Evolutionary conservation across 2,888 invertebrate species (phyloP).

Genomic region (Agonopterix arenella): DNA sequence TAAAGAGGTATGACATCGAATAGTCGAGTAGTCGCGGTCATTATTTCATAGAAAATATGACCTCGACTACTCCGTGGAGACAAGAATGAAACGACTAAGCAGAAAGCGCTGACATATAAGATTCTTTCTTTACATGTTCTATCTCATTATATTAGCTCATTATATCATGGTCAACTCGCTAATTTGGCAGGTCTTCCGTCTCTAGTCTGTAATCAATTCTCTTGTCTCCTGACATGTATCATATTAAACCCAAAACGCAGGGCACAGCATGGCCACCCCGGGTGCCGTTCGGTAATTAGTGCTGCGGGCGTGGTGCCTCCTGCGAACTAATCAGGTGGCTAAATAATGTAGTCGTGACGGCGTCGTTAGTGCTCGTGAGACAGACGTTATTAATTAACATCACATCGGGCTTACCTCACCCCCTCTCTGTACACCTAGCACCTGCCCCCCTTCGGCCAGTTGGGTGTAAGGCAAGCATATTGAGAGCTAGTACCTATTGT

Average conservation of each 20-base stretch:
- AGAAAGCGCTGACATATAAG: too few relatives aligned
- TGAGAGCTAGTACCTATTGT: not conserved
- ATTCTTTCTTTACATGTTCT: too few relatives aligned
- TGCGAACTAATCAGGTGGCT: constrained; percentile 73
- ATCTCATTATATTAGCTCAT: too few relatives aligned
- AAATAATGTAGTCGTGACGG: constrained; percentile 74
- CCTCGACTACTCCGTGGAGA: too few relatives aligned
- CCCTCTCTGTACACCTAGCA: constrained; percentile 9
- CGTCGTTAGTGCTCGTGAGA: constrained; percentile 69
- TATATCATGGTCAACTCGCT: too few relatives aligned
- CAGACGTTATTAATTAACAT: constrained; percentile 75
- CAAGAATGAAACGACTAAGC: too few relatives aligned
- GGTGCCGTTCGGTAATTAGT: constrained; percentile 63
- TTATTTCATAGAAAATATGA: too few relatives aligned
- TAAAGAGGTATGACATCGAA: too few relatives aligned
- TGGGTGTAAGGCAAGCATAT: not conserved
- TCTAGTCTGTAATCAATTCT: not conserved
- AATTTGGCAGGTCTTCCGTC: not conserved
- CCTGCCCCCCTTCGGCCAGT: constrained; percentile 4
- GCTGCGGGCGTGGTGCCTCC: constrained; percentile 57
- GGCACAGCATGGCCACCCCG: constrained; percentile 6
- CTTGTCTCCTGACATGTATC: not conserved
- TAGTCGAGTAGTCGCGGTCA: too few relatives aligned
- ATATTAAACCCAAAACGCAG: too few relatives aligned
- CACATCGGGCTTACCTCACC: constrained; percentile 40